Percentiles rank a stretch among this genome's conserved stretches.
Conservation (phyloP, 2,113 vertebrate genomes). For the Cyprinodon variegatus region DNA sequence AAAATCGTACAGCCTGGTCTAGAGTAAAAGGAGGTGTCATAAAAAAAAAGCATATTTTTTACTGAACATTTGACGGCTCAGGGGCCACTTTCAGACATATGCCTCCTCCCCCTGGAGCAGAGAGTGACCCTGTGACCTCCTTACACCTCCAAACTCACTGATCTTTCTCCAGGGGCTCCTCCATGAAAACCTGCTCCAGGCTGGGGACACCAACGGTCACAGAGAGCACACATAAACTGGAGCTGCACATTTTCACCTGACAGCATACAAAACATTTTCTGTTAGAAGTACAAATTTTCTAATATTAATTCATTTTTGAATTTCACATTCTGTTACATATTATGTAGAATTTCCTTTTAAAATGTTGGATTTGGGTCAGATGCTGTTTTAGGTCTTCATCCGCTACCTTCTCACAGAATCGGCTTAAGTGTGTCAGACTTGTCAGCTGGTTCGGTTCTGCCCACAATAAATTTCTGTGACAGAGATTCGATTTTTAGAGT, state of each 20-base stretch:
- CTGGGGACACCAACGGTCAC: constrained; percentile 43
- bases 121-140: constrained; percentile 61
- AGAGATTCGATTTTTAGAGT: too few relatives aligned
- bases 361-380: too few relatives aligned
- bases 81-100: constrained; percentile 22
- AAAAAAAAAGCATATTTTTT: constrained; percentile 20
- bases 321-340: too few relatives aligned
- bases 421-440: too few relatives aligned
- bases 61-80: constrained; percentile 21
- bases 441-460: too few relatives aligned
- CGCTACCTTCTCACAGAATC: too few relatives aligned
- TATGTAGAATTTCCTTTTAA: too few relatives aligned
- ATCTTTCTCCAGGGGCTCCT: constrained; percentile 58
- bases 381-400: too few relatives aligned
- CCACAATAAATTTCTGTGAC: too few relatives aligned
- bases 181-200: constrained; percentile 37
- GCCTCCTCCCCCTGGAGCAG: constrained; percentile 19
- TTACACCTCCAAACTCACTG: constrained; percentile 66
- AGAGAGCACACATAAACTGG: constrained; percentile 37
- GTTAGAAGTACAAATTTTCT: too few relatives aligned
- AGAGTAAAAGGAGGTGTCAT: constrained; percentile 42
- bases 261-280: not conserved
- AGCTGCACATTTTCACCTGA: constrained; percentile 18
- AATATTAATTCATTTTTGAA: too few relatives aligned
- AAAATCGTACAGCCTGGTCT: constrained; percentile 14